These are phyloP conservation scores for Xanthostigma xanthostigma DNA, from an alignment of 2,888 invertebrate genomes.

Conservation along the genomic window DNA sequence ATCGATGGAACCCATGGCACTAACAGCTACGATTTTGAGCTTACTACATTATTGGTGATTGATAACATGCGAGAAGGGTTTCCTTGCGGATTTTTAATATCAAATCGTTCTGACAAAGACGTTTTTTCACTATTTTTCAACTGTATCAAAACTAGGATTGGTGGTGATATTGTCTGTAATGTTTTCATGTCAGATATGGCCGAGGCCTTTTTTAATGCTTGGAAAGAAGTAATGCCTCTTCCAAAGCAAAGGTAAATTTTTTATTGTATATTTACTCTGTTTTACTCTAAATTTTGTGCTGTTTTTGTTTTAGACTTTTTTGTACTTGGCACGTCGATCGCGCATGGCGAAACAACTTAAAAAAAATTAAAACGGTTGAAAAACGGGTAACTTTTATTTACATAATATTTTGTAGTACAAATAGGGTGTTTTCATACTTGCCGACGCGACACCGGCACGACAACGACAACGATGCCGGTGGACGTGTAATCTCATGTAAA, in stretches of 20 bases:
- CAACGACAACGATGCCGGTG: no score
- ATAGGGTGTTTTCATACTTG: no score
- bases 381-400: constrained; percentile 9
- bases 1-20: constrained; percentile 16
- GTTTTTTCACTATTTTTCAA: constrained; percentile 12
- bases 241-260: background rate
- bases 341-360: constrained; percentile 14
- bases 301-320: constrained; percentile 9
- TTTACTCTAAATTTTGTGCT: background rate
- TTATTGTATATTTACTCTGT: no score
- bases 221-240: constrained; percentile 12
- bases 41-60: constrained; percentile 13
- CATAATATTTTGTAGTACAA: no score
- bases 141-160: constrained; percentile 8
- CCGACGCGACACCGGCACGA: no score
- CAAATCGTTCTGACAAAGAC: constrained; percentile 12
- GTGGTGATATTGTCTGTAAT: constrained; percentile 8
- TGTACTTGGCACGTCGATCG: constrained; percentile 17
- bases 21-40: constrained; percentile 13
- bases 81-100: constrained; percentile 14
- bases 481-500: no score
- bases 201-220: constrained; percentile 14
- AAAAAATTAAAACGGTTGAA: constrained; percentile 10
- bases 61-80: constrained; percentile 14
- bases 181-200: constrained; percentile 17